A percentile compares a stretch with the other conserved stretches of the same genome.
phyloP scores from a whole-genome alignment of 2,888 invertebrate species.

The Eupithecia vulgata region DNA sequence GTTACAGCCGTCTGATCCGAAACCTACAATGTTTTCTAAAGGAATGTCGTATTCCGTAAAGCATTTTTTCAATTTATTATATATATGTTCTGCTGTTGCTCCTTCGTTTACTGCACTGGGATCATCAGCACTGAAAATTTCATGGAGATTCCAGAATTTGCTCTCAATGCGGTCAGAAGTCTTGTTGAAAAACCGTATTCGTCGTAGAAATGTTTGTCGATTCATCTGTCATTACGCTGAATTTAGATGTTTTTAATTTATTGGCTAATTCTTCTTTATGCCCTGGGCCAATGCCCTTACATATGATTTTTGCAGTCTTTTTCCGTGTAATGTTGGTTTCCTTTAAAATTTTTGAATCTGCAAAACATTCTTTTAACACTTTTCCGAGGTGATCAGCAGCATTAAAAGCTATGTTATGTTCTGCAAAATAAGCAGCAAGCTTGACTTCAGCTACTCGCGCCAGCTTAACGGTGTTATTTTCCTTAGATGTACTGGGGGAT shows the following conservation, averaged over 20 bases:
- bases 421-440: no score
- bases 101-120: background rate
- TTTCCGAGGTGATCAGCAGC: background rate
- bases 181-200: background rate
- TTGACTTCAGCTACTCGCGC: background rate
- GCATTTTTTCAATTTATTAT: background rate
- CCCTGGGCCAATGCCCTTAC: background rate
- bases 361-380: background rate
- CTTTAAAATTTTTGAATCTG: background rate
- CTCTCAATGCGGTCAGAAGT: background rate
- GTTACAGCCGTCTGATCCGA: slow-evolving; percentile 1
- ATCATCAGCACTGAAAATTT: slow-evolving; percentile 1
- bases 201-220: background rate
- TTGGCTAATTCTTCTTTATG: background rate
- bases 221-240: background rate
- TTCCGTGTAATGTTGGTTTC: background rate
- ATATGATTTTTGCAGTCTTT: background rate
- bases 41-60: background rate
- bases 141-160: background rate
- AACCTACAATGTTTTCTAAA: background rate
- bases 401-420: slow-evolving; percentile 8
- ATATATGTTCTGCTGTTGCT: background rate
- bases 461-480: background rate
- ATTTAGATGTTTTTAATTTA: slow-evolving; percentile 1
- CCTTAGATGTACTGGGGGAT: background rate